Evolutionary conservation across 2,797 vertebrate genomes (phyloP).

Genomic region (Cercopithecus petaurista): DNA sequence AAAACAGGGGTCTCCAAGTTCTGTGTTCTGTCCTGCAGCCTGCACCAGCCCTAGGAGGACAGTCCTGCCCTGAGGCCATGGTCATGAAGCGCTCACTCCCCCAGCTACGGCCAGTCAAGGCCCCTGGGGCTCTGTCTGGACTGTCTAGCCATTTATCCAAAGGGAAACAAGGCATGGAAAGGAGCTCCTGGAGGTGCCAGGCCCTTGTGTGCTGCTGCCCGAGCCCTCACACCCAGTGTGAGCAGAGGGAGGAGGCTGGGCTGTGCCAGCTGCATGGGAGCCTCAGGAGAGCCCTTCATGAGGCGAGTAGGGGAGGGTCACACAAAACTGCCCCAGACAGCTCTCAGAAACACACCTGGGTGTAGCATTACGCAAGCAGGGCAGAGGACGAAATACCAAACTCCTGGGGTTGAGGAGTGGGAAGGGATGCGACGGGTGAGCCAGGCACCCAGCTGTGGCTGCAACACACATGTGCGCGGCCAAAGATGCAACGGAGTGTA

Average conservation of each 20-base stretch:
- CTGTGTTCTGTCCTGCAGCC: neutral
- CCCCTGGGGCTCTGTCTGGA: neutral
- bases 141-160: neutral
- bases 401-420: neutral
- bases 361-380: neutral
- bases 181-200: neutral
- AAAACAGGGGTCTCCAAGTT: neutral
- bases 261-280: neutral
- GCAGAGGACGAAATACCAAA: neutral
- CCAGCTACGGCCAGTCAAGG: neutral
- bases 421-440: accelerated
- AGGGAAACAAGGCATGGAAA: neutral
- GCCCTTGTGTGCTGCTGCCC: neutral
- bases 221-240: neutral
- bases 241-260: neutral
- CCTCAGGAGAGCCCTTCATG: neutral
- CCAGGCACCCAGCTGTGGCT: neutral
- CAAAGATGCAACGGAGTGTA: neutral
- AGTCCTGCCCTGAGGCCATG: neutral
- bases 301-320: neutral
- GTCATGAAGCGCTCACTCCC: neutral
- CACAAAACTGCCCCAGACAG: neutral
- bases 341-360: neutral
- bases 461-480: neutral
- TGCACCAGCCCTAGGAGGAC: neutral